Evolutionary conservation across 2,888 invertebrate species (phyloP).

Genomic region (Lepetodrilus schrolli): DNA sequence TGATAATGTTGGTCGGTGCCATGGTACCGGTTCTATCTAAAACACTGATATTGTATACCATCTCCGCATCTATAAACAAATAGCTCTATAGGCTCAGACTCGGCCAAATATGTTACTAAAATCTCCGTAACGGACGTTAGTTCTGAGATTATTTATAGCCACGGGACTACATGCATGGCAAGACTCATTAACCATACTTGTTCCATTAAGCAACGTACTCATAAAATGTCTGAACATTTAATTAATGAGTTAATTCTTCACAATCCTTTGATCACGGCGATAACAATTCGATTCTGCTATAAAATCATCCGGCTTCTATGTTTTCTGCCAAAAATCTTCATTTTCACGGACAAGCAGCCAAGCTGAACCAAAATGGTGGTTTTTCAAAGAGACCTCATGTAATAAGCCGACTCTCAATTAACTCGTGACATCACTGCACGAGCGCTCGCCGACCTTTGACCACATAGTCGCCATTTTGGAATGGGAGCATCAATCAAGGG

Average conservation of each 20-base stretch:
- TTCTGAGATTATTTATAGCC: background rate
- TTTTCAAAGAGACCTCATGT: background rate
- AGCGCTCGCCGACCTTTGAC: conserved; percentile 2
- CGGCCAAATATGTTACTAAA: no score
- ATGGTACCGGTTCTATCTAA: no score
- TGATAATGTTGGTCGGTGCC: no score
- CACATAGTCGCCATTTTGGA: background rate
- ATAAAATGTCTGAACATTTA: conserved; percentile 27
- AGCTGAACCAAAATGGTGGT: background rate
- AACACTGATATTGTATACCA: no score
- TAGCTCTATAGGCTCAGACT: no score
- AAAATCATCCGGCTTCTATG: background rate
- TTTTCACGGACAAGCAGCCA: conserved; percentile 5
- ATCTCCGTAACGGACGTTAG: conserved; percentile 10
- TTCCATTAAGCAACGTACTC: conserved; percentile 23
- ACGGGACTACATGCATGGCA: background rate
- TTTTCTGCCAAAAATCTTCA: conserved; percentile 19
- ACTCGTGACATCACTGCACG: conserved; percentile 25
- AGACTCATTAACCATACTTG: conserved; percentile 3
- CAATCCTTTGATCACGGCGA: conserved; percentile 16
- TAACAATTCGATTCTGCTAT: conserved; percentile 17
- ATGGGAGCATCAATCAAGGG: conserved; percentile 3
- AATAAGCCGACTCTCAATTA: conserved; percentile 12
- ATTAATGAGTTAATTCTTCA: conserved; percentile 23
- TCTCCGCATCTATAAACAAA: no score